Evolutionary conservation across 2,113 vertebrate genomes (phyloP), one percentile per base, ranked within the genome.

Genomic region (Syngnathoides biaculeatus): DNA sequence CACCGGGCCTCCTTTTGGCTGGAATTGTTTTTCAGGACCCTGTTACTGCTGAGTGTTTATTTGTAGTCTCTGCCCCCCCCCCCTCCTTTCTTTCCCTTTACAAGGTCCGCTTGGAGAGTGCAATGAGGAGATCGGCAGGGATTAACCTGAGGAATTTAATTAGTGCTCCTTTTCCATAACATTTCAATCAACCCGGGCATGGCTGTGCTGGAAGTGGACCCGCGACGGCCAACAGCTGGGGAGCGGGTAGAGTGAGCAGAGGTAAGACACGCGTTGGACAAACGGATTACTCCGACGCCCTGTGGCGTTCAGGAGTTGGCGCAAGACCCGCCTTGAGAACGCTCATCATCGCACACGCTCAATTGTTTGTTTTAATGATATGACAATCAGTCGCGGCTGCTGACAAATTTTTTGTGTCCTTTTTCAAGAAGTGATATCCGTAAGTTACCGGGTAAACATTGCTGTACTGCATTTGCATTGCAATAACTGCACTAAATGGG

Each of bases 131-230:
- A 89, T 94, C 92, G 89, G 90, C 89, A 79, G 92, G 94, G 94
- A 95, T 97, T 96, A 95, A 96, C 94, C 92, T 91, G 92, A 92
- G 92, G 93, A 95, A 95, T 97, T 95, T 96, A 96, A 96, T 98
- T 95, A 95, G 91, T 92, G 93, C 92, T 93, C 91, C 81, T 90
- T 85, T 86, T 92, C 92, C 81, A 84, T 84, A 88, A 92, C 94
- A 93, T 95, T 95, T 94, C 94, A 95, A 94, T 95, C 94, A 92
- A 90, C 86, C 87, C 79, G 90, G 71, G 64, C 77, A 76, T 68
- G 68, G 65, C 57, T 26, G 67, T 40, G 80, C 80, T 71, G 78
- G 81, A 72, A 79, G 82, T 75, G 78, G 86, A 88, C 78, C 80
- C 84, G 73, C 69, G 82, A 75, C 26, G 80, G 71, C 78, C 82